These are phyloP conservation scores for Hanleya hanleyi DNA, from an alignment of 2,888 invertebrate genomes.

Conservation along the genomic window DNA sequence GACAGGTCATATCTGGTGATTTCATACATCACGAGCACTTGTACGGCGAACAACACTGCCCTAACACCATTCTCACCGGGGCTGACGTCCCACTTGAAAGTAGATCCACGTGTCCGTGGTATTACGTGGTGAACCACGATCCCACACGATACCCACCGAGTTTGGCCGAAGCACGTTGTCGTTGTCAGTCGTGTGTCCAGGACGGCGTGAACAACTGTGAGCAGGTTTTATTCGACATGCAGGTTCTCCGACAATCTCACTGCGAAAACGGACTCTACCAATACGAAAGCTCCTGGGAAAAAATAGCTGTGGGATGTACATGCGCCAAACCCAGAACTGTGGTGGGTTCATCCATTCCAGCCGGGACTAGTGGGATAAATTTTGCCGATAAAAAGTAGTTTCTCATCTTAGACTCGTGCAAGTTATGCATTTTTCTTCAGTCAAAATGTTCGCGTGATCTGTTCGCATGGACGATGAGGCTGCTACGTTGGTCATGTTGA, in stretches of 20 bases:
- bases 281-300: background rate
- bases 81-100: slow-evolving; percentile 13
- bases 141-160: slow-evolving; percentile 17
- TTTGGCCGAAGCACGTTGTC: slow-evolving; percentile 22
- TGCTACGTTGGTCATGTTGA: too few relatives aligned
- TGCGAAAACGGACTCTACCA: slow-evolving; percentile 6
- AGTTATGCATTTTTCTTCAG: too few relatives aligned
- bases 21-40: background rate
- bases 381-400: too few relatives aligned
- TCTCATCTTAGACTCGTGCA: too few relatives aligned
- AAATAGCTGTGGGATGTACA: slow-evolving; percentile 22
- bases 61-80: slow-evolving; percentile 9
- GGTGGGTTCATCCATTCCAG: too few relatives aligned
- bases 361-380: too few relatives aligned
- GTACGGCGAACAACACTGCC: background rate
- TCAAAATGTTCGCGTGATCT: too few relatives aligned
- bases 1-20: background rate
- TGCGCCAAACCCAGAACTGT: slow-evolving; percentile 18
- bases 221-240: background rate
- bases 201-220: slow-evolving; percentile 4
- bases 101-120: slow-evolving; percentile 39
- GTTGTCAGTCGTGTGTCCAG: slow-evolving; percentile 21
- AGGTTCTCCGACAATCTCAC: background rate
- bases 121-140: slow-evolving; percentile 24
- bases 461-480: too few relatives aligned